These are phyloP conservation scores for Mimas tiliae DNA, from an alignment of 2,888 invertebrate species.

Conservation along the genomic window DNA sequence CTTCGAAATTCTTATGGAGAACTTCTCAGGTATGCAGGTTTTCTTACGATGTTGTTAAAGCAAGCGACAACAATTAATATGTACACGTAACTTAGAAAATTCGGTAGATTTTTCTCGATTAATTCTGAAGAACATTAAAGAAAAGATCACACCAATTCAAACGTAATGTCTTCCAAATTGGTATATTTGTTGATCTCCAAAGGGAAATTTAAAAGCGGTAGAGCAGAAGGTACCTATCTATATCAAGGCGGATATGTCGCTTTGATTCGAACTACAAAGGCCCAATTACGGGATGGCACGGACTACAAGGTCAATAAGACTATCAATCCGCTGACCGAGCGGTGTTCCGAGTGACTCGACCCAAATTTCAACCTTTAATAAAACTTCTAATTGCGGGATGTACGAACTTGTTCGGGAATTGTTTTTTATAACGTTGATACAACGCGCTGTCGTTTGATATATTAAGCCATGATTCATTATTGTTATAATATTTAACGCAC, in stretches of 20 bases:
- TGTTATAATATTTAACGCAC: too few species aligned
- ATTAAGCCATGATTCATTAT: too few species aligned
- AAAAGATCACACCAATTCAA: not conserved
- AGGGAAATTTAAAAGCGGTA: constrained; percentile 6
- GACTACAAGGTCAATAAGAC: constrained; percentile 65
- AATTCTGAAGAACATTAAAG: not conserved
- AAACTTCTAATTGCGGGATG: constrained; percentile 1
- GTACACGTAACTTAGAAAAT: too few species aligned
- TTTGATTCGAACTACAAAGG: constrained; percentile 74
- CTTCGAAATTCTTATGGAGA: too few species aligned
- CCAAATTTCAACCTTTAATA: constrained; percentile 16
- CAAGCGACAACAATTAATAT: too few species aligned
- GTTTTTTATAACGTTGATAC: not conserved
- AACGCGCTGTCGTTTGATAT: too few species aligned
- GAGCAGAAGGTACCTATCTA: constrained; percentile 54
- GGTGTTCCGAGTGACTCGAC: constrained; percentile 18
- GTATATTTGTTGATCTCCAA: constrained; percentile 31
- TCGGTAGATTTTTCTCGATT: too few species aligned
- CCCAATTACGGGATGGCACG: constrained; percentile 70
- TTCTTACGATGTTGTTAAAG: too few species aligned
- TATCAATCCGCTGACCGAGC: constrained; percentile 21
- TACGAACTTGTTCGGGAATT: not conserved
- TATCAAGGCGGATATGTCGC: constrained; percentile 61
- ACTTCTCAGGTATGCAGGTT: too few species aligned
- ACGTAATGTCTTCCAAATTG: not conserved